Base-by-base conservation (phyloP, 2,888 invertebrate species). In the Mallateleia sp. region DNA sequence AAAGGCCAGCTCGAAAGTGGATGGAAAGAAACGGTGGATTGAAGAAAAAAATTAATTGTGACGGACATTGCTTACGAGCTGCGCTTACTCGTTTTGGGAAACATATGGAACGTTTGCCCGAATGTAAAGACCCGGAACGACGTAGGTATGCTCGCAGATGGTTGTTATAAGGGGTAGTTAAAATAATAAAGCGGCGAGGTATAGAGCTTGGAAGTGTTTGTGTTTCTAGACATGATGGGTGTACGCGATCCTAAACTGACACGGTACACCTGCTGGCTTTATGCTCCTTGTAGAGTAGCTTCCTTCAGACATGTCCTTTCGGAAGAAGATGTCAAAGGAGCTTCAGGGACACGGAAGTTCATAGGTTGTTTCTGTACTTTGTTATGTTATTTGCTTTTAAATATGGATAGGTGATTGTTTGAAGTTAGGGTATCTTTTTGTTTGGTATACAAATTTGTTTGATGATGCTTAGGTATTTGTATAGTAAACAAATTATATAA, bases 161-260 rank as follows among this genome's bases (percentile, higher is more conserved):
- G 92, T 85, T 88, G 90, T 88, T 89, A 88, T 92, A 90, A 90
- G 91, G 91, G 91, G 86, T 91, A 86, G 91, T 92, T 93, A 92
- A 92, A 93, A 93, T 93, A 93, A 93, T 93, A 93, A 94, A 93
- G 92, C 92, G 88, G 90, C 88, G 86, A 85, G 71, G 88, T 89
- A 91, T 78, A 91, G 90, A 89, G 89, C 89, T 81, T 86, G 85
- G 85, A 88, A 89, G 88, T 94, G 92, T 93, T 93, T 94, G 92
- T 93, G 90, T 94, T 93, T 93, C 90, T 90, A 91, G 90, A 90
- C 87, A 85, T 88, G 91, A 91, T 88, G 90, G 90, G 89, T 69
- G 66, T 66, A 67, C 64, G 71, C 72, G 72, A 75, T 78, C 77
- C 77, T 42, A 71, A 80, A 77, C 77, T 83, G 88, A 88, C 77